These are phyloP conservation scores for Rotaria macrura DNA, from an alignment of 2,888 invertebrate species.

Conservation along the genomic window DNA sequence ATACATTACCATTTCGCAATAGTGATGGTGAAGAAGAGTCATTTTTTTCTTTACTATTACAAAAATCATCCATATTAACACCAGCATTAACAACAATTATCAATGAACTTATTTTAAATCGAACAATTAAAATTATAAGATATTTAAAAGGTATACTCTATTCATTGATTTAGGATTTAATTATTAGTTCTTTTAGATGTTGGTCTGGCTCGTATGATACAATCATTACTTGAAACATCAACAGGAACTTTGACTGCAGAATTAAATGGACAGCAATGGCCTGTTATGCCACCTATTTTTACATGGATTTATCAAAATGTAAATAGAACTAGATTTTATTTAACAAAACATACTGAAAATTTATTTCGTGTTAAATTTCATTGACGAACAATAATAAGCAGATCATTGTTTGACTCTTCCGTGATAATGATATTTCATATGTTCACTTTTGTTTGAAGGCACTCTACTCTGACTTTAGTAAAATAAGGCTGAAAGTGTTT, in stretches of 20 bases:
- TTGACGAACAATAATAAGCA: too few relatives aligned
- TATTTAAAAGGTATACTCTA: background rate
- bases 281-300: background rate
- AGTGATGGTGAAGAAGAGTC: background rate
- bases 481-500: too few relatives aligned
- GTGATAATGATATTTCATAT: too few relatives aligned
- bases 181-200: background rate
- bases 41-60: background rate
- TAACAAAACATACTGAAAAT: too few relatives aligned
- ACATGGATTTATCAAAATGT: constrained; percentile 13
- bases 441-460: too few relatives aligned
- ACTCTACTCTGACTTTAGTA: too few relatives aligned
- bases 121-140: background rate
- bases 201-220: background rate
- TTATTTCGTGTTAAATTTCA: too few relatives aligned
- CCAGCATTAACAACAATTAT: background rate
- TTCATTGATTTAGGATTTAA: background rate
- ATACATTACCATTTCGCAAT: background rate
- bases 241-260: background rate
- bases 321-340: background rate
- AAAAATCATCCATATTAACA: background rate
- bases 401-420: too few relatives aligned
- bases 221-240: background rate
- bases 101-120: background rate
- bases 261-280: constrained; percentile 5